These are phyloP conservation scores for Perizoma affinitatum DNA, from an alignment of 2,888 invertebrate species.

Conservation along the genomic window DNA sequence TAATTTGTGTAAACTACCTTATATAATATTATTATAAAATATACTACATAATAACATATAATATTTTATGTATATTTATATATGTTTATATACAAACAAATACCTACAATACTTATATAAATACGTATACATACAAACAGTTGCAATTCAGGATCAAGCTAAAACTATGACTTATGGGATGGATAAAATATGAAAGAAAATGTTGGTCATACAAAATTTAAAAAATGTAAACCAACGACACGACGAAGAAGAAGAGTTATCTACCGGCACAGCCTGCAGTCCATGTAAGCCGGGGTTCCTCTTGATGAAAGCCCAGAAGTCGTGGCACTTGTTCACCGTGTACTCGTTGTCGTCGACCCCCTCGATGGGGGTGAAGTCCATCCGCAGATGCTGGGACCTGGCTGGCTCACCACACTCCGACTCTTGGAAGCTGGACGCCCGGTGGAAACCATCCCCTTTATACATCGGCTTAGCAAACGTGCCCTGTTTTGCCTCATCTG, in stretches of 20 bases:
- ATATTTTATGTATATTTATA: too few species aligned
- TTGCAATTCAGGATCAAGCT: too few species aligned
- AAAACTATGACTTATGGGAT: too few species aligned
- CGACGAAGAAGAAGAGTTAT: not conserved
- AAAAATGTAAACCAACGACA: too few species aligned
- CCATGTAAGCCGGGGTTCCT: constrained; percentile 18
- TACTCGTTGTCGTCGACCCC: constrained; percentile 28
- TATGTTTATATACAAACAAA: too few species aligned
- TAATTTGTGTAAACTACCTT: too few species aligned
- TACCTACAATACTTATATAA: too few species aligned
- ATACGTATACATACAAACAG: too few species aligned
- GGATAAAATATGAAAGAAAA: too few species aligned
- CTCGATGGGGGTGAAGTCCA: constrained; percentile 48
- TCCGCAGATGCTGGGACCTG: constrained; percentile 41
- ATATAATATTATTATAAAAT: too few species aligned
- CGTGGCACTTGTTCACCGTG: constrained; percentile 24
- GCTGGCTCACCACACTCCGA: constrained; percentile 47
- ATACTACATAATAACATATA: too few species aligned
- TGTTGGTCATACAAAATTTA: too few species aligned
- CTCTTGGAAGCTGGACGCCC: constrained; percentile 36
- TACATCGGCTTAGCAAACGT: constrained; percentile 2
- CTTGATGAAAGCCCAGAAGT: constrained; percentile 32
- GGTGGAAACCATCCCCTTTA: constrained; percentile 4
- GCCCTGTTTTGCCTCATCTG: not conserved
- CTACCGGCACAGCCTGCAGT: constrained; percentile 9